phyloP scores from a whole-genome alignment of 2,888 invertebrate species.

The Oxyteleia sp. region DNA sequence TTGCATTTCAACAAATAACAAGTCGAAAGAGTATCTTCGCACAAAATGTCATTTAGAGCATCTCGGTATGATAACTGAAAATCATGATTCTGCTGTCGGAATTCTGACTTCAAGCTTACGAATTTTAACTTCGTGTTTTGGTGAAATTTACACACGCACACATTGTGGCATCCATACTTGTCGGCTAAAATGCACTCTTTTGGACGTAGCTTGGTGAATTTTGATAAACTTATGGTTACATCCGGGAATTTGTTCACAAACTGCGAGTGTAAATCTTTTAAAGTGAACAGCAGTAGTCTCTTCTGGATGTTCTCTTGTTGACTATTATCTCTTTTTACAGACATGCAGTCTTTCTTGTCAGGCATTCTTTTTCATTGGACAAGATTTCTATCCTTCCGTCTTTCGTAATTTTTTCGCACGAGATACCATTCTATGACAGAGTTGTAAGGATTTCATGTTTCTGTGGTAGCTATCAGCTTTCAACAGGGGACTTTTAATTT shows the following conservation, averaged over 20 bases:
- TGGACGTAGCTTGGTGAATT: slow-evolving; percentile 30
- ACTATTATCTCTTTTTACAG: too few species aligned
- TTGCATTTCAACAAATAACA: slow-evolving; percentile 34
- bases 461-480: too few species aligned
- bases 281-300: slow-evolving; percentile 17
- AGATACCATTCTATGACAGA: too few species aligned
- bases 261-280: slow-evolving; percentile 17
- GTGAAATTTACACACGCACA: slow-evolving; percentile 22
- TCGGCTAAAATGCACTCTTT: slow-evolving; percentile 28
- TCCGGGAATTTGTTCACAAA: slow-evolving; percentile 12
- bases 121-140: slow-evolving; percentile 47
- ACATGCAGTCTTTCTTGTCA: too few species aligned
- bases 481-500: too few species aligned
- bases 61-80: slow-evolving; percentile 14
- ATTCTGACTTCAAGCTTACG: slow-evolving; percentile 22
- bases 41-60: slow-evolving; percentile 31
- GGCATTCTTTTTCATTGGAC: too few species aligned
- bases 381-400: too few species aligned
- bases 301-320: slow-evolving; percentile 4
- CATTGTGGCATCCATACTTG: slow-evolving; percentile 8
- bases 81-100: slow-evolving; percentile 25
- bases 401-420: too few species aligned
- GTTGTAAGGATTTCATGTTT: too few species aligned
- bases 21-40: slow-evolving; percentile 1
- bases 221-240: slow-evolving; percentile 7